Conservation (phyloP, 2,113 vertebrate species). For the Murina feae region DNA sequence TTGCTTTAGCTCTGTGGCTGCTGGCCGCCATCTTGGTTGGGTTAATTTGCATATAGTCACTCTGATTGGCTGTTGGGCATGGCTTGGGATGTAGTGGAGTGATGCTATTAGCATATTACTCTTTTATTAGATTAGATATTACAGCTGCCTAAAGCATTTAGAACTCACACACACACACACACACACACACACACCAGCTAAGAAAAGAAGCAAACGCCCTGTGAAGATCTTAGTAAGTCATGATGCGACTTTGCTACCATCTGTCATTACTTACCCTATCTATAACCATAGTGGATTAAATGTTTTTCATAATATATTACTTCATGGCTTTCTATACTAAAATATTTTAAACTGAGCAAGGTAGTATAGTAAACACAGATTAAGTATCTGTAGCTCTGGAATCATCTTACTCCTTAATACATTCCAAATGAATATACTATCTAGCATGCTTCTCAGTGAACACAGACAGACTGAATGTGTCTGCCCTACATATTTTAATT, state of each 20-base stretch:
- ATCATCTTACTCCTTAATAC: neutral
- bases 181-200: neutral
- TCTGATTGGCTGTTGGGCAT: too few species aligned
- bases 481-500: neutral
- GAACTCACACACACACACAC: neutral
- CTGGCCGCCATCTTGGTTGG: too few species aligned
- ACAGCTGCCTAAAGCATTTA: neutral
- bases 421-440: neutral
- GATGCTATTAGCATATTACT: too few species aligned
- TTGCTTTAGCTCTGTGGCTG: too few species aligned
- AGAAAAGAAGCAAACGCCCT: neutral
- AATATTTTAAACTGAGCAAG: neutral
- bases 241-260: neutral
- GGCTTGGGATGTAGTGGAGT: too few species aligned
- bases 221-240: neutral
- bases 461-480: neutral
- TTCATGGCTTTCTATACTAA: neutral
- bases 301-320: neutral
- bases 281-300: neutral
- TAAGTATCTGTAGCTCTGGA: neutral
- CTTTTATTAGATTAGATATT: too few species aligned
- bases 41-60: too few species aligned
- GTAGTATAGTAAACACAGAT: neutral
- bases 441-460: neutral
- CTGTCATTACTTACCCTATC: neutral